Conservation (phyloP, 2,888 invertebrate species). For the Xanthia togata region DNA sequence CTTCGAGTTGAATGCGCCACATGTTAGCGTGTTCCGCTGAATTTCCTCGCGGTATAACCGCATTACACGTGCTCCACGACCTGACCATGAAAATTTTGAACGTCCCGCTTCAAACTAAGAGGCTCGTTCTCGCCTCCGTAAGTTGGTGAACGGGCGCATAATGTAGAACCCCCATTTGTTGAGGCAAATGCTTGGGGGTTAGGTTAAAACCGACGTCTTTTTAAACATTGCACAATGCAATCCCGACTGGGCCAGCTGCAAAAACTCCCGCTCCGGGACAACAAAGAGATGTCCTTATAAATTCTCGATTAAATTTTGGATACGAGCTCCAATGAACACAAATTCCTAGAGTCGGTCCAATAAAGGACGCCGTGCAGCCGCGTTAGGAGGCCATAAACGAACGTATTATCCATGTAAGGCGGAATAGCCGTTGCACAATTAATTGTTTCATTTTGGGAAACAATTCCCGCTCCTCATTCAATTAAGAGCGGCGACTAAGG, state of each 20-base stretch:
- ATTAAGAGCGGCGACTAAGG: slow-evolving; percentile 90
- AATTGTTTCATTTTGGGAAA: slow-evolving; percentile 91
- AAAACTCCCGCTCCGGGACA: slow-evolving; percentile 81
- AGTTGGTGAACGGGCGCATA: slow-evolving; percentile 68
- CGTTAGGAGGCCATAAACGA: slow-evolving; percentile 91
- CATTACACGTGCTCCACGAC: slow-evolving; percentile 86
- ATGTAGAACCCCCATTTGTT: slow-evolving; percentile 70
- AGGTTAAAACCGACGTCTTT: slow-evolving; percentile 78
- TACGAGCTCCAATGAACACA: slow-evolving; percentile 90
- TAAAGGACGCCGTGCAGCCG: slow-evolving; percentile 90
- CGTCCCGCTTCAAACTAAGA: slow-evolving; percentile 83
- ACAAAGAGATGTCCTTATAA: slow-evolving; percentile 88
- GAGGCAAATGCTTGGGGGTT: slow-evolving; percentile 73
- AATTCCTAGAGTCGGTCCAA: slow-evolving; percentile 90
- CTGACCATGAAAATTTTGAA: slow-evolving; percentile 90
- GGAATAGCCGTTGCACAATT: slow-evolving; percentile 91
- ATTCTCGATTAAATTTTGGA: slow-evolving; percentile 90
- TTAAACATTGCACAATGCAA: slow-evolving; percentile 80
- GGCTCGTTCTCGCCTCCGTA: slow-evolving; percentile 69
- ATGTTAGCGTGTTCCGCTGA: slow-evolving; percentile 84
- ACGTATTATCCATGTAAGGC: slow-evolving; percentile 91
- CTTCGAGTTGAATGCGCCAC: slow-evolving; percentile 88
- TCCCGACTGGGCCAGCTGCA: slow-evolving; percentile 82
- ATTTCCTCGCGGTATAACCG: slow-evolving; percentile 84
- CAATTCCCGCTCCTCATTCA: slow-evolving; percentile 91